Base-by-base conservation (phyloP, 2,797 vertebrate species). In the Myoxocephalus aenaeus region DNA sequence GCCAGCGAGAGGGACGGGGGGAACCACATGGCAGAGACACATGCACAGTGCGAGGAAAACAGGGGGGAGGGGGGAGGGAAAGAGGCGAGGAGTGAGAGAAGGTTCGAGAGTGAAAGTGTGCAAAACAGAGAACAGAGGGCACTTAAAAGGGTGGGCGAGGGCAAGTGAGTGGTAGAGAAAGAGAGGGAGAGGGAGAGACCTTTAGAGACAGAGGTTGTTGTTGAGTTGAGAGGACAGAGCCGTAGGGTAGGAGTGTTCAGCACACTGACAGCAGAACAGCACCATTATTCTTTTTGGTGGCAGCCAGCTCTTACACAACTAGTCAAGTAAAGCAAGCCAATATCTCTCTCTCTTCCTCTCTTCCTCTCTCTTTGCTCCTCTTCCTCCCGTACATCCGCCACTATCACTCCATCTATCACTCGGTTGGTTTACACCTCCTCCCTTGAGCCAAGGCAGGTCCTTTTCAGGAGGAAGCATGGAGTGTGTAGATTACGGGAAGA, bases 271-370 rank as follows among this genome's bases (percentile, higher is more conserved):
- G 77, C 91, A 93, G 87, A 93, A 93, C 87, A 90, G 92, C 87
- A 89, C 86, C 82, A 92, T 91, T 92, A 91, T 91, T 93, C 86
- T 90, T 85, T 71, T 69, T 84, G 77, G 80, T 90, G 81, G 84
- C 89, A 91, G 92, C 86, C 86, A 93, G 85, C 84, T 93, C 88
- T 95, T 95, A 92, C 92, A 93, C 92, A 95, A 95, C 90, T 73
- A 36, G 59, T 75, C 70, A 89, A 90, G 76, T 73, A 67, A 89
- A 65, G 65, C 75, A 78, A 82, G 83, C 89, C 91, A 88, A 86
- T 70, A 83, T 70, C 81, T 68, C 56, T 74, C 77, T 40, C 8
- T 83, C 71, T 81, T 56, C 44, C 53, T 73, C 22, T 50, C 17
- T 75, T 65, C 9, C 18, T 20, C 3, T 82, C 67, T 81, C 54